Evolutionary conservation across 2,113 vertebrate genomes (phyloP).

Genomic region (Nothocercus julius): DNA sequence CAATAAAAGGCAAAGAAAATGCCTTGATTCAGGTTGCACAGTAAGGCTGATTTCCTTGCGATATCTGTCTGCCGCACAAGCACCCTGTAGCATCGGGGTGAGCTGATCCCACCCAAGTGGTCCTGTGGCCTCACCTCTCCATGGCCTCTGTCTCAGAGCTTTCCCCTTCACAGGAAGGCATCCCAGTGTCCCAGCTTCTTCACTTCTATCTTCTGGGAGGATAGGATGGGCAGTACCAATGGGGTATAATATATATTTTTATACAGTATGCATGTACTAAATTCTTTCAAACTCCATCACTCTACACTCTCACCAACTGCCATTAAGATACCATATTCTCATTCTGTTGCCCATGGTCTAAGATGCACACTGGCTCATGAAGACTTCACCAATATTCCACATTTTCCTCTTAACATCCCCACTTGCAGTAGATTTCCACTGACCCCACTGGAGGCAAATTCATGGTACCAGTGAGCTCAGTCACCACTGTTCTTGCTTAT

Average conservation of each 20-base stretch:
- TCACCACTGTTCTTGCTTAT: background rate
- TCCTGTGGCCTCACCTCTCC: background rate
- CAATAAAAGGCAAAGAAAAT: background rate
- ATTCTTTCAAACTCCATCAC: background rate
- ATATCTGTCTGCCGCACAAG: background rate
- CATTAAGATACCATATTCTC: background rate
- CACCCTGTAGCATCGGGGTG: too few species aligned
- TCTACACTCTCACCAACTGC: background rate
- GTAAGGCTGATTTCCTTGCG: background rate
- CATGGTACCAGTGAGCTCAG: background rate
- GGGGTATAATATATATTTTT: too few species aligned
- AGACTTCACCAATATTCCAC: too few species aligned
- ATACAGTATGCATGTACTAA: background rate
- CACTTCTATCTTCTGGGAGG: background rate
- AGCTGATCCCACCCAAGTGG: background rate
- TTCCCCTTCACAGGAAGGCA: background rate
- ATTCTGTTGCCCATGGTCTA: background rate
- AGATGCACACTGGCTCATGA: background rate
- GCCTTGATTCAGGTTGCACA: background rate
- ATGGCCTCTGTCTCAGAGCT: background rate
- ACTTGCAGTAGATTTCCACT: background rate
- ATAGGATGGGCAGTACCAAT: background rate
- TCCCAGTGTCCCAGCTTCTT: too few species aligned
- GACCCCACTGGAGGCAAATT: background rate
- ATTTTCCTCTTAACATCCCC: accelerated